Conservation (phyloP, 2,797 vertebrate species). For the Botia kubotai region DNA sequence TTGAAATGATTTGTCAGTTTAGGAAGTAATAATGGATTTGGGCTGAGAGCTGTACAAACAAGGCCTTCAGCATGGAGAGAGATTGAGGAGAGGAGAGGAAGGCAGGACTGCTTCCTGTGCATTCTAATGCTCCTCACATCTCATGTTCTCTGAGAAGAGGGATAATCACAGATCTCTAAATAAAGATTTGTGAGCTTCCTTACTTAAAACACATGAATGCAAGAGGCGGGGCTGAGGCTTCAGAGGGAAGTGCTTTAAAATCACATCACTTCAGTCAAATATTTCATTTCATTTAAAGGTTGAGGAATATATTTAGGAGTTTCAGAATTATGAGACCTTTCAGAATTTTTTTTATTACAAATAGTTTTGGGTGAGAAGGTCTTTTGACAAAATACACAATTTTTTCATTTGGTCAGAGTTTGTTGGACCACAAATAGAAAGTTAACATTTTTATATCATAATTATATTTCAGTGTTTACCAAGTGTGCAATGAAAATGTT, state of each 20-base stretch:
- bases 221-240: slow-evolving; percentile 12
- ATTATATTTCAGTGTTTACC: too few species aligned
- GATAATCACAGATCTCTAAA: slow-evolving; percentile 59
- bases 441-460: too few species aligned
- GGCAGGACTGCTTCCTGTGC: slow-evolving; percentile 35
- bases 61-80: slow-evolving; percentile 62
- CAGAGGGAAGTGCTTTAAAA: neutral
- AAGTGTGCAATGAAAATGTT: too few species aligned
- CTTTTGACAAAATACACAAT: too few species aligned
- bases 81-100: slow-evolving; percentile 39
- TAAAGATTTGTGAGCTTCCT: slow-evolving; percentile 54
- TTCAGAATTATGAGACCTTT: too few species aligned
- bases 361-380: too few species aligned
- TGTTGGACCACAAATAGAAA: too few species aligned
- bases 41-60: slow-evolving; percentile 80
- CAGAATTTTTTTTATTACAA: too few species aligned
- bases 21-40: slow-evolving; percentile 82
- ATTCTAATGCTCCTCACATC: slow-evolving; percentile 52
- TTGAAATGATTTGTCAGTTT: slow-evolving; percentile 82
- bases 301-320: too few species aligned
- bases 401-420: too few species aligned
- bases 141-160: slow-evolving; percentile 15
- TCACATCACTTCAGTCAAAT: neutral
- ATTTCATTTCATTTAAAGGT: neutral
- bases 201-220: slow-evolving; percentile 25